Percentiles rank a stretch among this genome's conserved stretches.
These are phyloP conservation scores for Callyntrura guangdongensis DNA, from an alignment of 2,888 invertebrate species.

Conservation along the genomic window DNA sequence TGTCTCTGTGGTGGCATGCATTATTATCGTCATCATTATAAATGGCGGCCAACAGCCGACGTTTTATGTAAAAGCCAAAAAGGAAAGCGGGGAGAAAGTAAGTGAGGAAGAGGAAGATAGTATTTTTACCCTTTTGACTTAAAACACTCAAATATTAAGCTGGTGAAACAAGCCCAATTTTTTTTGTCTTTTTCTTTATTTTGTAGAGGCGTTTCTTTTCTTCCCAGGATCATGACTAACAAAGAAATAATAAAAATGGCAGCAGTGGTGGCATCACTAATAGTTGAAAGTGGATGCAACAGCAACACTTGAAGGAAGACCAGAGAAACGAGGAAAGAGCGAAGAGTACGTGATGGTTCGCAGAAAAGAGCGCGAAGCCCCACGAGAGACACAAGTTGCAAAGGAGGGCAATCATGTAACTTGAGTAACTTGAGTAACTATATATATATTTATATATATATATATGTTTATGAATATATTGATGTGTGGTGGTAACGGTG, in stretches of 20 bases:
- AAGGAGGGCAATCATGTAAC: constrained; percentile 22
- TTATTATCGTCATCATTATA: no score
- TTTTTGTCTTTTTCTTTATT: constrained; percentile 36
- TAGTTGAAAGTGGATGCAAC: not conserved
- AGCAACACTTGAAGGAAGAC: not conserved
- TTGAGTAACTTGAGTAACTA: not conserved
- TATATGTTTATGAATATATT: not conserved
- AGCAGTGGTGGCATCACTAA: not conserved
- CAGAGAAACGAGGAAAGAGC: not conserved
- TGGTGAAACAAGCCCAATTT: constrained; percentile 18
- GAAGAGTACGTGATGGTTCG: constrained; percentile 1
- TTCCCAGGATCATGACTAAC: constrained; percentile 57
- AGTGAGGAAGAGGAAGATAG: not conserved
- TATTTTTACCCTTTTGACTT: constrained; percentile 1
- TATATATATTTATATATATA: no score
- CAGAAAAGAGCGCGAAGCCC: not conserved
- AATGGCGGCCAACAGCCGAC: no score
- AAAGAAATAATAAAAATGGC: constrained; percentile 25
- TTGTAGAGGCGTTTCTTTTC: not conserved
- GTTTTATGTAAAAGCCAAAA: no score
- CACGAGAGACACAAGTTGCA: constrained; percentile 18
- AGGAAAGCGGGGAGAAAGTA: no score
- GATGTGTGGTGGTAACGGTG: not conserved
- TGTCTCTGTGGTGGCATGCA: constrained; percentile 15
- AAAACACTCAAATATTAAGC: constrained; percentile 7